Evolutionary conservation across 2,888 invertebrate genomes (phyloP), one percentile per base, ranked within the genome.

Genomic region (Hartigia nigra): DNA sequence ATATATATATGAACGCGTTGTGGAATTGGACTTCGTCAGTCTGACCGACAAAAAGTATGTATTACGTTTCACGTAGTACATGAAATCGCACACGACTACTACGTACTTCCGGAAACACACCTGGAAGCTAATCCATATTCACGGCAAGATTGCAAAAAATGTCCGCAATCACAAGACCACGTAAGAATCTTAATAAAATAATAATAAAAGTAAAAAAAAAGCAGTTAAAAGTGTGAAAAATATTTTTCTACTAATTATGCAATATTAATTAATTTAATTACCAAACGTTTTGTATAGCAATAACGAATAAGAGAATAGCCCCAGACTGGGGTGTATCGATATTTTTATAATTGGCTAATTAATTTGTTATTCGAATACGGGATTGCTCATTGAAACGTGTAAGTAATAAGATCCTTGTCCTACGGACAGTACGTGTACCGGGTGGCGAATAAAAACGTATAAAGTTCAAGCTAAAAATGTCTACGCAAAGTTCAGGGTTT

Each of bases 311-410:
- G 23, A 55, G 14, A 23, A 23, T 55, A 23, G 55, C 23, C 39
- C 39, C 14, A 55, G 39, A 55, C 55, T 55, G 9, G 55, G 55
- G 23, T 55, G 55, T 55, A 55, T 55, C 55, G 55, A 72, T 79
- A 80, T 83, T 84, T 85, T 85, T 87, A 86, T 88, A 88, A 88
- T 88, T 89, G 88, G 88, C 85, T 80, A 79, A 79, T 76, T 81
- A 82, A 86, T 84, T 87, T 82, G 78, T 87, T 85, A 83, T 85
- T 83, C 82, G 81, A 82, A 74, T 79, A 74, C 39, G n/a, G 78
- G 75, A 82, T 78, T 76, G 78, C 79, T 79, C 79, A 75, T 69
- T 75, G 81, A 81, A 74, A 75, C 81, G 78, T 78, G 76, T 55
- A 34, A 72, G 72, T 32, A 32, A 34, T 12, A 72, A 72, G 72